Evolutionary conservation across 2,888 invertebrate species (phyloP).

Genomic region (Zelleria hepariella): DNA sequence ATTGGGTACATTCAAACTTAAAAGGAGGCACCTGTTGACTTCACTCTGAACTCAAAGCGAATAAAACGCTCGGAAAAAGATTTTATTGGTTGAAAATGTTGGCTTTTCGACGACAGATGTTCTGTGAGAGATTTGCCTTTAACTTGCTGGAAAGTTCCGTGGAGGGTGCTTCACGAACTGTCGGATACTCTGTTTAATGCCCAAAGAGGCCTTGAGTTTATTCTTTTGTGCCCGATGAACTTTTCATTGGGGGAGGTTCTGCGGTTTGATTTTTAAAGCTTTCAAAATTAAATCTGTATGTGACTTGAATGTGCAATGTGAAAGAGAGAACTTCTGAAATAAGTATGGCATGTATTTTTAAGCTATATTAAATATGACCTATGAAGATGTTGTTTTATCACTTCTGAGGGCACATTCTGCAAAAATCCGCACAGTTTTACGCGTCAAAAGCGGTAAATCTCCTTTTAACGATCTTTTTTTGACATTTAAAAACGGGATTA

Average conservation of each 20-base stretch:
- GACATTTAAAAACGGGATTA: no score
- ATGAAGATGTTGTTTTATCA: no score
- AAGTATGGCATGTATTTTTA: neutral
- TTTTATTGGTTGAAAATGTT: conserved; percentile 53
- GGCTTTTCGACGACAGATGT: conserved; percentile 46
- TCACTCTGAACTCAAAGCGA: conserved; percentile 23
- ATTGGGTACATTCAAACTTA: conserved; percentile 61
- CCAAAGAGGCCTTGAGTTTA: conserved; percentile 26
- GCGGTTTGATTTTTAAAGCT: conserved; percentile 12
- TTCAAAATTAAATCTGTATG: neutral
- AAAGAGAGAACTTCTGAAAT: neutral
- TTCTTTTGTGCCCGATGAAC: conserved; percentile 24
- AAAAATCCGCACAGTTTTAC: no score
- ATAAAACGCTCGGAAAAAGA: conserved; percentile 47
- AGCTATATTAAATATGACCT: no score
- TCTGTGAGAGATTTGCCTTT: conserved; percentile 42
- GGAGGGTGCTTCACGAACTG: conserved; percentile 33
- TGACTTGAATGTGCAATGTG: neutral
- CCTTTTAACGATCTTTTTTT: no score
- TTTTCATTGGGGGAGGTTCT: conserved; percentile 17
- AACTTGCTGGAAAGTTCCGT: conserved; percentile 39
- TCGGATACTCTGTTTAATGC: conserved; percentile 31
- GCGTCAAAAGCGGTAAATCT: no score
- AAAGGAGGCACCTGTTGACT: conserved; percentile 63
- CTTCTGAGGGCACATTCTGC: no score